These are phyloP conservation scores for Pseudomyrmex sp. DNA, from an alignment of 1,140 invertebrate species.

Conservation along the genomic window DNA sequence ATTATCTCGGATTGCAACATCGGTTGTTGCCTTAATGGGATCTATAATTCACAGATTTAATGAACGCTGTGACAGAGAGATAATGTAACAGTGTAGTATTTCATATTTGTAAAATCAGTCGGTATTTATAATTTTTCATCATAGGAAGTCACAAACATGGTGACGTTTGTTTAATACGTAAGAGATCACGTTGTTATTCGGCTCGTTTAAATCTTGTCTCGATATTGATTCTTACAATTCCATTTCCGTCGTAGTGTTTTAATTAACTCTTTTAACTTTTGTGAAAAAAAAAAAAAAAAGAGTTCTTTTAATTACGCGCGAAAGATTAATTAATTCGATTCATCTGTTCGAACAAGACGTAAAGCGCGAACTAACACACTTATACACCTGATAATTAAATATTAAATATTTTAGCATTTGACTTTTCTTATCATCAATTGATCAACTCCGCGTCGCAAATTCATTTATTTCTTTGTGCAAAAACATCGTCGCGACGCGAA, in stretches of 20 bases:
- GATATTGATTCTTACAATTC: no score
- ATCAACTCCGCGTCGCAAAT: background rate
- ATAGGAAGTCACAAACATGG: background rate
- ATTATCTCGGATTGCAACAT: slow-evolving; percentile 18
- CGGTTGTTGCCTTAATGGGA: slow-evolving; percentile 35
- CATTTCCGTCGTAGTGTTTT: no score
- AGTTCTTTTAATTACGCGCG: background rate
- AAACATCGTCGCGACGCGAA: background rate
- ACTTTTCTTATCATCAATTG: slow-evolving; percentile 6
- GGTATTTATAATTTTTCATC: background rate
- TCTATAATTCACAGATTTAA: slow-evolving; percentile 30
- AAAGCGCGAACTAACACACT: background rate
- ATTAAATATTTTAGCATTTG: slow-evolving; percentile 4
- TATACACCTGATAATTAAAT: background rate
- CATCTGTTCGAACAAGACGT: background rate
- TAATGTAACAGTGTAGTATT: slow-evolving; percentile 1
- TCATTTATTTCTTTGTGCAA: background rate
- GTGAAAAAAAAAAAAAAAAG: no score
- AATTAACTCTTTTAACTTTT: background rate
- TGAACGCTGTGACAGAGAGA: background rate
- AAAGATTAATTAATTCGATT: no score
- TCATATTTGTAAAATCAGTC: background rate
- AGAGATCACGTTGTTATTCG: background rate
- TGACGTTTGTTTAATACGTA: background rate
- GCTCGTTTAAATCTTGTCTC: background rate